A percentile compares a stretch with the other conserved stretches of the same genome.
Evolutionary conservation across 2,113 vertebrate species (phyloP).

Genomic region (Ifrita kowaldi): DNA sequence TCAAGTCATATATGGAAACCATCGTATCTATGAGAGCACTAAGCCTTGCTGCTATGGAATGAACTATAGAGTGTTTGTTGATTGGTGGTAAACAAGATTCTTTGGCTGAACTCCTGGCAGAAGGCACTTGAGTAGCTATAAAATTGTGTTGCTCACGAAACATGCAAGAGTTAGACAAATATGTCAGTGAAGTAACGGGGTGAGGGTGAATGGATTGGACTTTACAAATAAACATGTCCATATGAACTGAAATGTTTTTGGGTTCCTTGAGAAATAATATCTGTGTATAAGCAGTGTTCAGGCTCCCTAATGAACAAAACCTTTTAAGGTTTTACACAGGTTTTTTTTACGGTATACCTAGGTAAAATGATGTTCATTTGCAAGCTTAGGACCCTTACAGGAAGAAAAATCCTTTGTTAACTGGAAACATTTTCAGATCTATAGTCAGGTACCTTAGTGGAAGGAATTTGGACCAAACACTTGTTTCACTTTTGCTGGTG

Average conservation of each 20-base stretch:
- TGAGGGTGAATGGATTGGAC: neutral
- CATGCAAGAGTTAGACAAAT: neutral
- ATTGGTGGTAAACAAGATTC: neutral
- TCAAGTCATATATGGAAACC: neutral
- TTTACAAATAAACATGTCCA: neutral
- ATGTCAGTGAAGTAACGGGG: neutral
- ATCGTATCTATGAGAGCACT: neutral
- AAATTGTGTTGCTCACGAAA: neutral
- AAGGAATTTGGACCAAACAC: neutral
- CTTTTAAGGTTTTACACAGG: neutral
- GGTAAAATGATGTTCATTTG: neutral
- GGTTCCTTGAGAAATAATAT: neutral
- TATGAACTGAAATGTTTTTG: neutral
- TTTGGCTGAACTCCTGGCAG: slow-evolving; percentile 8
- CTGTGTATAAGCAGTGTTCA: neutral
- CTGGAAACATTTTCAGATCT: neutral
- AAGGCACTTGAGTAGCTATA: neutral
- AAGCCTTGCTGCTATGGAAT: neutral
- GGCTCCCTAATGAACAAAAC: neutral
- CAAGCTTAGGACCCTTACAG: neutral
- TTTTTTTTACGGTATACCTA: neutral
- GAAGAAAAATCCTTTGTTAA: neutral
- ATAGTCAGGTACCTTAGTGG: neutral
- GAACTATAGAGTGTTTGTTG: neutral
- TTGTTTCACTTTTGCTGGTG: neutral